Base-by-base conservation (phyloP, 2,113 vertebrate species). In the Erpornis zantholeuca region DNA sequence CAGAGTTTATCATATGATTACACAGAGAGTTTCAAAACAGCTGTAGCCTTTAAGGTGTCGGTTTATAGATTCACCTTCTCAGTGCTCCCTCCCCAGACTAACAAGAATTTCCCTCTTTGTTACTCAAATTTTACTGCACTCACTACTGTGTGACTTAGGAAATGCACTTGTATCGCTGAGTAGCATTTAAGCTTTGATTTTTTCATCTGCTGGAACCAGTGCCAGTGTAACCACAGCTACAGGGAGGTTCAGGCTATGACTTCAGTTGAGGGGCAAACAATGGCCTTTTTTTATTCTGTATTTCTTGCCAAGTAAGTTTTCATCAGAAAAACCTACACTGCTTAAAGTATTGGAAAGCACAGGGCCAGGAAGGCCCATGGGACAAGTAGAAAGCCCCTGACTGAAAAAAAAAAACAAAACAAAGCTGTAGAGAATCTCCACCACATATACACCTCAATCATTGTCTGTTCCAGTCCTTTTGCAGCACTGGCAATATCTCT, bases 171-270 rank as follows among this genome's bases (percentile, higher is more conserved):
- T 28, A 60, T 7, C 44, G 24, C 44, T 24, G 27, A 7, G 25
- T 5, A 38, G 33, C 29, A 40, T 72, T 88, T 50, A 22, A 88
- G 31, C 18, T 72, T 80, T 88, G 33, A 42, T 35, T 90, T 22
- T n/a, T 79, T 40, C 35, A 25, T 23, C 52, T 88, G 61, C 65
- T 69, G 59, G 53, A 60, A 68, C 28, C 35, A 54, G 24, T n/a
- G 40, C 7, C 0, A 0, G 10, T 29, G 45, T 50, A 47, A 66
- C 40, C 3, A 3, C 52, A 82, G 31, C 45, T n/a, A 36, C 2
- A 0, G 38, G 60, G 18, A 87, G 40, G 40, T 9, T 35, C 13
- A 71, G 23, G 20, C 33, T 59, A 2, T 31, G 42, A 54, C 29
- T 70, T 25, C 42, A 72, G 45, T 40, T 53, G 72, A 77, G 38